These are phyloP conservation scores for Globia sparganii DNA, from an alignment of 2,888 invertebrate species.

Conservation along the genomic window DNA sequence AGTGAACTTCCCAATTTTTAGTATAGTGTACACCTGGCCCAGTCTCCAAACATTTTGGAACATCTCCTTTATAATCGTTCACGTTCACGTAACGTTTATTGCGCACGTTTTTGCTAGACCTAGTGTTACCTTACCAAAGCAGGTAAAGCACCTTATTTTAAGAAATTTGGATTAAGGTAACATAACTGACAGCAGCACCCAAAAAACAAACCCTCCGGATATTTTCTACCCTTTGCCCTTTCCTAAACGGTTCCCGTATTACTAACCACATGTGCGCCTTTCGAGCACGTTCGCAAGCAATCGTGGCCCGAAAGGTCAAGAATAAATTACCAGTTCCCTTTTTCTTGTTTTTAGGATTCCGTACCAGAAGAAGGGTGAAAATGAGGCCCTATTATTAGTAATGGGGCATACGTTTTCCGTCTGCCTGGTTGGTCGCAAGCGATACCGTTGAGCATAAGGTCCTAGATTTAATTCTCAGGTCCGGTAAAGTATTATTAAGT, in stretches of 20 bases:
- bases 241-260: slow-evolving; percentile 18
- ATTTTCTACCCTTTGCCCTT: slow-evolving; percentile 1
- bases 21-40: too few species aligned
- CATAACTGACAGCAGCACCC: background rate
- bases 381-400: background rate
- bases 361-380: too few species aligned
- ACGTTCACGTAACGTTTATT: background rate
- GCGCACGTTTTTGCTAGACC: too few species aligned
- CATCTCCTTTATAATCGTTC: background rate
- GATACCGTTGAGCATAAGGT: background rate
- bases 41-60: too few species aligned
- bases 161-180: background rate
- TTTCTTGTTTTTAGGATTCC: slow-evolving; percentile 29
- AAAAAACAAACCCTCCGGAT: background rate
- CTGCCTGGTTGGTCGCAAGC: background rate
- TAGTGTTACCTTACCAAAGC: background rate
- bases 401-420: background rate
- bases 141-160: background rate
- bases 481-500: background rate
- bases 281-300: slow-evolving; percentile 35
- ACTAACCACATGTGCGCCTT: slow-evolving; percentile 38
- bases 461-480: background rate
- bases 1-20: too few species aligned
- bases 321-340: slow-evolving; percentile 56
- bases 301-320: slow-evolving; percentile 49